phyloP scores from a whole-genome alignment of 2,888 invertebrate species.

The Troglohyphantes excavatus region DNA sequence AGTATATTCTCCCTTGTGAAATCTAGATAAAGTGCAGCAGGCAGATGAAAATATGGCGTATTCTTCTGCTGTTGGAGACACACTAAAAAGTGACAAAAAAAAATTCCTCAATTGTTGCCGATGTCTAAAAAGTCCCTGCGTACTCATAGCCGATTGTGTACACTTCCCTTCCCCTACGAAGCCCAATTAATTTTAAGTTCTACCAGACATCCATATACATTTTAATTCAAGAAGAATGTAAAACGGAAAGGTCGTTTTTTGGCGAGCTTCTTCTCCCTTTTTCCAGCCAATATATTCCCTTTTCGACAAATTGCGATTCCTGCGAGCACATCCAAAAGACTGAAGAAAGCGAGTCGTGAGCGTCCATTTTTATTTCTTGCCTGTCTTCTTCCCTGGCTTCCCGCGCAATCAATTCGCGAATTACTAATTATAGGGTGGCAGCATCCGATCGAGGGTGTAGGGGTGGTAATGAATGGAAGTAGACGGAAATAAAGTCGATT shows the following conservation, averaged over 20 bases:
- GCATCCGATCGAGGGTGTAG: slow-evolving; percentile 1
- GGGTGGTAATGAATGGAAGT: slow-evolving; percentile 26
- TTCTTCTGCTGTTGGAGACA: too few species aligned
- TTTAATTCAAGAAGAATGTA: neutral
- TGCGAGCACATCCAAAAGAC: neutral
- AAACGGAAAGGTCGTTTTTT: neutral
- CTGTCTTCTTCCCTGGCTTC: neutral
- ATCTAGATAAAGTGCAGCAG: too few species aligned
- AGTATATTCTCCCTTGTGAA: too few species aligned
- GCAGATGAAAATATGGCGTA: too few species aligned
- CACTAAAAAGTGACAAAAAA: too few species aligned
- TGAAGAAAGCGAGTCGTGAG: too few species aligned
- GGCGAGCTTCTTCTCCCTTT: neutral
- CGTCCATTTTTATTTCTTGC: slow-evolving; percentile 4
- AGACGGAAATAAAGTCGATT: slow-evolving; percentile 6
- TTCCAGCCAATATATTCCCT: neutral
- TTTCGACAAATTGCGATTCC: neutral
- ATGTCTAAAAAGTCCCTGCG: too few species aligned
- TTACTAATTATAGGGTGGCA: slow-evolving; percentile 55
- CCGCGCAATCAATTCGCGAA: slow-evolving; percentile 42
- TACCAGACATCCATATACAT: too few species aligned
- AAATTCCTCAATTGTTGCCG: too few species aligned
- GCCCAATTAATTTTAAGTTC: too few species aligned
- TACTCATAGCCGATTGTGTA: too few species aligned
- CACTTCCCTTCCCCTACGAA: too few species aligned